These are phyloP conservation scores for Rhynchophorus ferrugineus DNA, from an alignment of 1,140 invertebrate species.

Conservation along the genomic window DNA sequence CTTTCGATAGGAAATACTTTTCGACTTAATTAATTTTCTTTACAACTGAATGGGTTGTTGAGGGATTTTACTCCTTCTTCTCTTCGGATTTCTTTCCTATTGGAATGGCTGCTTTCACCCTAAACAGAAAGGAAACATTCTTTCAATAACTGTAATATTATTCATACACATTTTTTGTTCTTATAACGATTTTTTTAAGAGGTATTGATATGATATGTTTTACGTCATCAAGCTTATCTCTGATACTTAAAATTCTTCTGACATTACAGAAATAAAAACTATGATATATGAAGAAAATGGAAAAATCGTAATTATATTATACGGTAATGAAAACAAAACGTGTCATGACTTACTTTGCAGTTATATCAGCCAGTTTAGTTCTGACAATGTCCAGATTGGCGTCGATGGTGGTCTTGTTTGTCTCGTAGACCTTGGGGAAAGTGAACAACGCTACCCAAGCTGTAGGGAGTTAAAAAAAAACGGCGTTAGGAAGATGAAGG, in stretches of 20 bases:
- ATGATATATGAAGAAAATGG: too few species aligned
- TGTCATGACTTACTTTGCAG: conserved; percentile 71
- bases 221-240: too few species aligned
- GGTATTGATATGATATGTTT: too few species aligned
- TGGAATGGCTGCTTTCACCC: conserved; percentile 83
- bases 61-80: conserved; percentile 73
- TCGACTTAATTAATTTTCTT: neutral
- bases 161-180: too few species aligned
- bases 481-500: neutral
- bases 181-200: too few species aligned
- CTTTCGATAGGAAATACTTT: neutral
- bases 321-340: too few species aligned
- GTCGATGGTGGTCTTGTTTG: conserved; percentile 95
- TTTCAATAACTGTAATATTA: too few species aligned
- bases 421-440: conserved; percentile 95
- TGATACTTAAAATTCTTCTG: too few species aligned
- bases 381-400: conserved; percentile 82
- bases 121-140: conserved; percentile 54
- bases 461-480: conserved; percentile 51
- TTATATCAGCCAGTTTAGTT: conserved; percentile 82
- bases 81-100: conserved; percentile 79
- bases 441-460: conserved; percentile 89
- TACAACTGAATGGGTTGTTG: neutral
- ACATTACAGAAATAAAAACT: too few species aligned
- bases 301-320: too few species aligned